These are phyloP conservation scores for Bucorvus abyssinicus DNA, from an alignment of 2,797 vertebrate genomes.

Conservation along the genomic window DNA sequence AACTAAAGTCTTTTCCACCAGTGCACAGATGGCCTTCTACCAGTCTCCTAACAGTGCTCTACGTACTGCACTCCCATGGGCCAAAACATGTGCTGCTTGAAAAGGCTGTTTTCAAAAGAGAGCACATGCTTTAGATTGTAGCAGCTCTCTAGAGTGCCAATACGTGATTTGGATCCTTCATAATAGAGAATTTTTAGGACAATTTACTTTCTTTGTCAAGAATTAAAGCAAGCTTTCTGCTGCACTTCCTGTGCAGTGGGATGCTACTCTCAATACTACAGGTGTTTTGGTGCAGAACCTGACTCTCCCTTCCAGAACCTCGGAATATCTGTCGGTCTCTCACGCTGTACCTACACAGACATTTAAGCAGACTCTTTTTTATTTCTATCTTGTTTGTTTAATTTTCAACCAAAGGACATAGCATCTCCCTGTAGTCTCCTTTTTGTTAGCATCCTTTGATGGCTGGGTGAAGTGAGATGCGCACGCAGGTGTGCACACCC, in stretches of 20 bases:
- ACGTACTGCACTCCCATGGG: background rate
- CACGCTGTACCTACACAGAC: background rate
- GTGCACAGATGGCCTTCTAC: constrained; percentile 16
- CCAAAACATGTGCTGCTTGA: background rate
- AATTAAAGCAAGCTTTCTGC: background rate
- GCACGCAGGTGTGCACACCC: too few relatives aligned
- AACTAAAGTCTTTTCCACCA: constrained; percentile 24
- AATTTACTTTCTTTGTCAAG: background rate
- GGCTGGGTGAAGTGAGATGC: background rate
- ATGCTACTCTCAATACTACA: background rate
- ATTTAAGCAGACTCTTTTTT: background rate
- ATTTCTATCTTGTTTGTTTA: too few relatives aligned
- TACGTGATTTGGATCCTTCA: background rate
- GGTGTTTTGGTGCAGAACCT: background rate
- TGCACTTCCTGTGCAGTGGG: background rate
- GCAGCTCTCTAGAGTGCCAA: background rate
- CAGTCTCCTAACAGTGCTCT: background rate
- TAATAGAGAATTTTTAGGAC: background rate
- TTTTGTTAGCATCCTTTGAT: background rate
- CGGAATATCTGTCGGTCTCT: background rate
- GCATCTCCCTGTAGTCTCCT: background rate
- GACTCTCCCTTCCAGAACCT: background rate
- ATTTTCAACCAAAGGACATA: background rate
- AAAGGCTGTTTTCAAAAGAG: background rate
- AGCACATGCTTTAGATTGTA: background rate